Conservation (phyloP, 1,140 invertebrate species). For the Solenopsis invicta region DNA sequence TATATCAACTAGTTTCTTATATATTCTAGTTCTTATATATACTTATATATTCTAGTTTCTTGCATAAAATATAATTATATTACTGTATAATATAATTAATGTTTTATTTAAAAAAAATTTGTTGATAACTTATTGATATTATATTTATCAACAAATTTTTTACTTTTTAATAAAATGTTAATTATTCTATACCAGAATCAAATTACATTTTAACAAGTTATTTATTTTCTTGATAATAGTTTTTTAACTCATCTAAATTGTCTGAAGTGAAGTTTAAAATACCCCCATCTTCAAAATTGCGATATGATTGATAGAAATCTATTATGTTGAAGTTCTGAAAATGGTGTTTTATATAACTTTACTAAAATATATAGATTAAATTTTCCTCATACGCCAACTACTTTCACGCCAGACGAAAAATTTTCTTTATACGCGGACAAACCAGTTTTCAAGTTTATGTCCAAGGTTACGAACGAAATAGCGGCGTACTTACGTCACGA, state of each 20-base stretch:
- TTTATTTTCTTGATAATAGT: neutral
- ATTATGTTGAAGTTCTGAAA: slow-evolving; percentile 6
- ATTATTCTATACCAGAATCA: neutral
- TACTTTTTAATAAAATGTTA: neutral
- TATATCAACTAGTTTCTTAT: neutral
- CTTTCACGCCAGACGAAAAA: neutral
- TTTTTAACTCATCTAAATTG: neutral
- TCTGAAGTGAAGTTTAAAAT: neutral
- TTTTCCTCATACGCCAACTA: neutral
- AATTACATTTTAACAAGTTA: slow-evolving; percentile 9
- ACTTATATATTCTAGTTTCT: too few species aligned
- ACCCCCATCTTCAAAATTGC: neutral
- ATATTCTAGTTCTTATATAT: too few species aligned
- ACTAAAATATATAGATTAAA: neutral
- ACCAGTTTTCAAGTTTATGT: slow-evolving; percentile 51
- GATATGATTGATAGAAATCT: slow-evolving; percentile 5
- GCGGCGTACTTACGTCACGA: slow-evolving; percentile 42
- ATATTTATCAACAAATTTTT: neutral
- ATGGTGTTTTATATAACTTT: neutral
- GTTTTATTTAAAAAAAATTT: too few species aligned
- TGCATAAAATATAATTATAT: too few species aligned
- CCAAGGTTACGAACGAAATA: slow-evolving; percentile 38
- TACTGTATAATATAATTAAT: too few species aligned
- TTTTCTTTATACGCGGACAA: neutral
- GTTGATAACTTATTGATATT: neutral